Conservation (phyloP, 2,797 vertebrate species). For the Galagoides demidoff region DNA sequence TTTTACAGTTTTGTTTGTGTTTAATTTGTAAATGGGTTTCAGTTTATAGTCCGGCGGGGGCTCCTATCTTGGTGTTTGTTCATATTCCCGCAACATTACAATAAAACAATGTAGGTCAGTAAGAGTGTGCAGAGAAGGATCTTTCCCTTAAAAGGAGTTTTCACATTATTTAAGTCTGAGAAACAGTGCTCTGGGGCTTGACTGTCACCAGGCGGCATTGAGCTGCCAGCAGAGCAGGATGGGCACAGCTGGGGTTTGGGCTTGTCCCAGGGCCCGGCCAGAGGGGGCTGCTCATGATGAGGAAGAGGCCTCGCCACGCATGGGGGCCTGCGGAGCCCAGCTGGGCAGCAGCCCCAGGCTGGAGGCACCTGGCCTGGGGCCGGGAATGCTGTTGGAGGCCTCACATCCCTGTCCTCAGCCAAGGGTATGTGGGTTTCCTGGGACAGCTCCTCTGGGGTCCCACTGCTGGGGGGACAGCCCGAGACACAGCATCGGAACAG, state of each 20-base stretch:
- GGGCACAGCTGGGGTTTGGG: fast-evolving
- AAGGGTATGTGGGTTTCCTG: background rate
- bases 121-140: background rate
- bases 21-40: constrained; percentile 26
- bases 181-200: background rate
- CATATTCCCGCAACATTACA: background rate
- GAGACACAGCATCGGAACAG: fast-evolving
- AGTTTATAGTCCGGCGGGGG: background rate
- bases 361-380: background rate
- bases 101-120: background rate
- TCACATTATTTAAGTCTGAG: background rate
- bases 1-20: constrained; percentile 11
- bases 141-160: background rate
- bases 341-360: too few relatives aligned
- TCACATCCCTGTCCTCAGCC: background rate
- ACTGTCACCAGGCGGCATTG: background rate
- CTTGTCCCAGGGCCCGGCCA: fast-evolving
- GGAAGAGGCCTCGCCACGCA: fast-evolving
- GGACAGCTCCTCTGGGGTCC: background rate
- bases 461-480: background rate
- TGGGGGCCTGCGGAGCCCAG: fast-evolving
- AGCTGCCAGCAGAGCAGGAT: background rate
- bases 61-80: background rate
- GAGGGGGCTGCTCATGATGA: fast-evolving
- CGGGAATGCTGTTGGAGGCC: background rate